Evolutionary conservation across 2,113 vertebrate species (phyloP), one percentile per base, ranked within the genome.

Genomic region (Clarias macrocephalus): DNA sequence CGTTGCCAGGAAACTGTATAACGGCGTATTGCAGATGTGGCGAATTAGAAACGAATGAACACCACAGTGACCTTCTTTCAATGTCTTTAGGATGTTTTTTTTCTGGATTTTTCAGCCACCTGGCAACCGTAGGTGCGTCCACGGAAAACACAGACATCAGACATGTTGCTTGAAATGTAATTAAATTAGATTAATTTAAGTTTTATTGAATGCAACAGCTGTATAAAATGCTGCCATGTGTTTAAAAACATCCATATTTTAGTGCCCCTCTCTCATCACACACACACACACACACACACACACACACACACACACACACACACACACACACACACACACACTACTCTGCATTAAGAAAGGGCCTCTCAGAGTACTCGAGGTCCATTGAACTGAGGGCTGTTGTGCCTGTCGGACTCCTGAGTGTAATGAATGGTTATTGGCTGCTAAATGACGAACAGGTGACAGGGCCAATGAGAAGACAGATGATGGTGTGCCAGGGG

Each of bases 391-490:
- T 70, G 81, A 28, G 56, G 84, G 23, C 88, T 82, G 88, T 86
- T 83, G 80, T 83, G 18, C 52, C 84, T 86, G 86, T 87, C 84
- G 94, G 80, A 94, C 93, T 95, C 94, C 81, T 88, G 93, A 95
- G 92, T 89, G 92, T 94, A 96, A 96, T 96, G 92, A 96, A 96
- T 94, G 95, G 93, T 94, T 95, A 96, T 93, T 95, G 95, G 96
- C 94, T 94, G 92, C 94, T 95, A 96, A 96, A 96, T 96, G 95
- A 96, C 95, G 95, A 96, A 94, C 95, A 96, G 95, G 95, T 96
- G 96, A 96, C 94, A 94, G 89, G 94, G 94, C 90, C 90, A 95
- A 95, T 94, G 92, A 95, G 94, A 95, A 96, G 95, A 97, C 93
- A 95, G 96, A 97, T 92, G 93, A 94, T 94, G 94, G 92, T 93